Conservation (phyloP, 2,888 invertebrate genomes). For the Eupelmus urozonus region DNA sequence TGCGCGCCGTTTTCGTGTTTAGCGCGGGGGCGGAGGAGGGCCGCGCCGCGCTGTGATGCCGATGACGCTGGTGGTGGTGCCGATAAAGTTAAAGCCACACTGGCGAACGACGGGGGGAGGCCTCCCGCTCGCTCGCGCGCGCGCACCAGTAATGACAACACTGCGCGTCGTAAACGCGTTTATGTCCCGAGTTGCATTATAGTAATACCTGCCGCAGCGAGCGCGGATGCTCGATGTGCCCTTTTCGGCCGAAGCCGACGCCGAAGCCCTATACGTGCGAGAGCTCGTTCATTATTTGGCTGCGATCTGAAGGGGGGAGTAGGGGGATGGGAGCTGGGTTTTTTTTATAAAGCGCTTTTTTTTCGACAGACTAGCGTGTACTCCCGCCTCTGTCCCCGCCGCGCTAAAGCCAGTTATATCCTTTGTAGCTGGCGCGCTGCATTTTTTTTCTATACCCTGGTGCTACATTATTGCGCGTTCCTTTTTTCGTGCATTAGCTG, state of each 20-base stretch:
- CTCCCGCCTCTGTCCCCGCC: background rate
- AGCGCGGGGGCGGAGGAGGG: constrained; percentile 54
- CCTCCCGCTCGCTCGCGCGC: constrained; percentile 22
- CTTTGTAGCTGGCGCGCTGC: constrained; percentile 31
- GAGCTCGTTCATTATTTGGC: constrained; percentile 54
- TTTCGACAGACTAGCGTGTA: background rate
- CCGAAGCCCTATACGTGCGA: background rate
- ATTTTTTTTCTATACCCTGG: constrained; percentile 13
- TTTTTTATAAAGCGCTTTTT: constrained; percentile 47
- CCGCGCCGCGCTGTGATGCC: constrained; percentile 55
- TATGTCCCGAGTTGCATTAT: constrained; percentile 77
- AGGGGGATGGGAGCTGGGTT: background rate
- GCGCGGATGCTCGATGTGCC: constrained; percentile 68
- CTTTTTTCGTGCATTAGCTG: constrained; percentile 7
- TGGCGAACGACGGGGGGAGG: constrained; percentile 74
- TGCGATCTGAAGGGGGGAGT: constrained; percentile 30
- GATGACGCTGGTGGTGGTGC: constrained; percentile 68
- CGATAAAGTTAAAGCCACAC: constrained; percentile 76
- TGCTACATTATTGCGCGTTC: constrained; percentile 12
- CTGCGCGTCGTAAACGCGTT: constrained; percentile 77
- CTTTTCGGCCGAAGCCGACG: constrained; percentile 66
- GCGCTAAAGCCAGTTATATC: constrained; percentile 1
- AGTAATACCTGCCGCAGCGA: constrained; percentile 75
- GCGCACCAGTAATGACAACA: constrained; percentile 75
- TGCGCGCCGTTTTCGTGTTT: constrained; percentile 39